Conservation (phyloP, 2,888 invertebrate genomes). For the Cantharis rufa region DNA sequence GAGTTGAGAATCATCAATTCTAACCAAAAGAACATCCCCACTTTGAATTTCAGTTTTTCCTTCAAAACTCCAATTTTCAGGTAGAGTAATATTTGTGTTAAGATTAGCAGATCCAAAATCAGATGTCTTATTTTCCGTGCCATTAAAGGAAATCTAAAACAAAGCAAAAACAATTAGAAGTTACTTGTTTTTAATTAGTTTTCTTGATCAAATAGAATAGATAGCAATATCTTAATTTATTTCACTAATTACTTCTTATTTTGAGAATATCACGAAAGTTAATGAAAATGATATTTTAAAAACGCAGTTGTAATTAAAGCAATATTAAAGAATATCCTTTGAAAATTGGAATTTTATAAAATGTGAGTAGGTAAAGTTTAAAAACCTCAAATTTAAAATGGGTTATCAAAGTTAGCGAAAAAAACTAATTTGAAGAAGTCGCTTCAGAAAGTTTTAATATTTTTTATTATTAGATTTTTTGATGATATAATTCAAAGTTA, state of each 20-base stretch:
- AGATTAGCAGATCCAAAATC: not conserved
- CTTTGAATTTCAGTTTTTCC: conserved; percentile 71
- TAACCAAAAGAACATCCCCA: conserved; percentile 72
- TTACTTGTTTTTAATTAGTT: not conserved
- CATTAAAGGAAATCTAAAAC: not conserved
- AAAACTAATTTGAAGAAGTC: not conserved
- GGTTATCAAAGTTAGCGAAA: not conserved
- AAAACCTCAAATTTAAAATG: not conserved
- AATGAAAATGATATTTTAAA: not conserved
- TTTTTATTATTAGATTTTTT: not conserved
- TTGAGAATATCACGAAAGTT: not conserved
- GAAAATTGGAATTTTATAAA: not conserved
- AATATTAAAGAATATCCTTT: not conserved
- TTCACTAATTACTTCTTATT: not conserved
- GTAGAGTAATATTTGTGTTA: not conserved
- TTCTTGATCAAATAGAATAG: not conserved
- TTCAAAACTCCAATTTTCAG: conserved; percentile 62
- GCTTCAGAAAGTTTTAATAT: not conserved
- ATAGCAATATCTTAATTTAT: not conserved
- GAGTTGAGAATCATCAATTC: conserved; percentile 68
- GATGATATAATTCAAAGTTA: not conserved
- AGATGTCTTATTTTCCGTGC: not conserved
- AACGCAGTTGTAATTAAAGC: not conserved
- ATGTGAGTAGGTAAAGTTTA: not conserved
- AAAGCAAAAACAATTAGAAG: not conserved